Percentiles rank a stretch among this genome's conserved stretches.
Conservation (phyloP, 2,888 invertebrate genomes). For the Agrochola litura region DNA sequence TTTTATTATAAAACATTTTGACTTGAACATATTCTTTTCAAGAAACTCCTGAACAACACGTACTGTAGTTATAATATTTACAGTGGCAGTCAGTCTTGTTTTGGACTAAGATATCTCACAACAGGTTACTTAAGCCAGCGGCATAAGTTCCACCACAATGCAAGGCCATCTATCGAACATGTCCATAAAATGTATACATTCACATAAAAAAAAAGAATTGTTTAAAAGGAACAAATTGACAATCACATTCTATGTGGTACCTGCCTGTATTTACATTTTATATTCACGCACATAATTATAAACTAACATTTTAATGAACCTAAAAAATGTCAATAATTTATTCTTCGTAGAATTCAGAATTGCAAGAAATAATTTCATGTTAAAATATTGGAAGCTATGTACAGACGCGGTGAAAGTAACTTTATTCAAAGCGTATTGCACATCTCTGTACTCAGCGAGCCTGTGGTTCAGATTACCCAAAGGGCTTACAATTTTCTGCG, state of each 20-base stretch:
- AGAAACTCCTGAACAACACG: constrained; percentile 29
- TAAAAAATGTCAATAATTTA: constrained; percentile 6
- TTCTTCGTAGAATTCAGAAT: constrained; percentile 16
- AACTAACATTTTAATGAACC: constrained; percentile 3
- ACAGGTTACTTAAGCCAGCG: constrained; percentile 1
- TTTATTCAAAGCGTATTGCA: no score
- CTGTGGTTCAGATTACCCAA: no score
- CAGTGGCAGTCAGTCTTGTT: constrained; percentile 54
- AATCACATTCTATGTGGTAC: constrained; percentile 19
- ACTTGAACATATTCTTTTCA: constrained; percentile 17
- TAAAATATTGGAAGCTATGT: not conserved
- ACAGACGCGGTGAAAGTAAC: no score
- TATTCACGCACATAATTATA: constrained; percentile 2
- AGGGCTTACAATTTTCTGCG: no score
- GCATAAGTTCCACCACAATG: constrained; percentile 6
- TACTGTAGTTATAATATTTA: constrained; percentile 44
- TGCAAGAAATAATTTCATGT: constrained; percentile 7
- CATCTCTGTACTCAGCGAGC: no score
- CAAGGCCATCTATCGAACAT: constrained; percentile 10
- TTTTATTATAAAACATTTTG: constrained; percentile 3
- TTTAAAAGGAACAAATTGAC: constrained; percentile 24
- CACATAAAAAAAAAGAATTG: not conserved
- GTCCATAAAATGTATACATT: not conserved
- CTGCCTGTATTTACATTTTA: constrained; percentile 26
- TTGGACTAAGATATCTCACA: constrained; percentile 21